phyloP scores from a whole-genome alignment of 2,797 vertebrate genomes.

The Phaenicophaeus curvirostris region DNA sequence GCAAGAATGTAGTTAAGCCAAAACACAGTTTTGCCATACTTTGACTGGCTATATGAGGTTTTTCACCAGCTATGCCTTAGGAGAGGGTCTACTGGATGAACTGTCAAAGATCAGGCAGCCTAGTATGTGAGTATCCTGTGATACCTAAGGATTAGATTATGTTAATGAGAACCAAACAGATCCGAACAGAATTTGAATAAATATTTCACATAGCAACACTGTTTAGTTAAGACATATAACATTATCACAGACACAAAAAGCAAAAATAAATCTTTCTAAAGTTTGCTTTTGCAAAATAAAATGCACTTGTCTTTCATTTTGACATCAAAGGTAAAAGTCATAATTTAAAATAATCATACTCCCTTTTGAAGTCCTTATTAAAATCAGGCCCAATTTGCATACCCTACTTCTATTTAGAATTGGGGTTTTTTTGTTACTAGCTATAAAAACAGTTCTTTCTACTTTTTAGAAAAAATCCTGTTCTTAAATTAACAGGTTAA shows the following conservation, averaged over 20 bases:
- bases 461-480: neutral
- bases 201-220: neutral
- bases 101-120: neutral
- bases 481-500: neutral
- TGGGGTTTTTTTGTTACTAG: neutral
- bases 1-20: neutral
- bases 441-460: slow-evolving; percentile 39
- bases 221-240: neutral
- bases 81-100: neutral
- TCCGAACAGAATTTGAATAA: neutral
- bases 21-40: neutral
- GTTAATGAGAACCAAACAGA: neutral
- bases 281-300: neutral
- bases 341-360: slow-evolving; percentile 43
- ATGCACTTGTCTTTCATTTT: slow-evolving; percentile 19
- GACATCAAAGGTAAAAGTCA: slow-evolving; percentile 40
- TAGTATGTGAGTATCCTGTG: neutral
- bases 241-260: neutral
- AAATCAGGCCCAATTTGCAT: slow-evolving; percentile 10
- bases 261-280: neutral
- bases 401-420: slow-evolving; percentile 10
- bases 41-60: neutral
- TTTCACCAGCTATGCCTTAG: neutral
- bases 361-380: slow-evolving; percentile 52
- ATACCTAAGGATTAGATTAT: neutral